phyloP scores from a whole-genome alignment of 2,797 vertebrate genomes.

The Peromyscus melanophrys region DNA sequence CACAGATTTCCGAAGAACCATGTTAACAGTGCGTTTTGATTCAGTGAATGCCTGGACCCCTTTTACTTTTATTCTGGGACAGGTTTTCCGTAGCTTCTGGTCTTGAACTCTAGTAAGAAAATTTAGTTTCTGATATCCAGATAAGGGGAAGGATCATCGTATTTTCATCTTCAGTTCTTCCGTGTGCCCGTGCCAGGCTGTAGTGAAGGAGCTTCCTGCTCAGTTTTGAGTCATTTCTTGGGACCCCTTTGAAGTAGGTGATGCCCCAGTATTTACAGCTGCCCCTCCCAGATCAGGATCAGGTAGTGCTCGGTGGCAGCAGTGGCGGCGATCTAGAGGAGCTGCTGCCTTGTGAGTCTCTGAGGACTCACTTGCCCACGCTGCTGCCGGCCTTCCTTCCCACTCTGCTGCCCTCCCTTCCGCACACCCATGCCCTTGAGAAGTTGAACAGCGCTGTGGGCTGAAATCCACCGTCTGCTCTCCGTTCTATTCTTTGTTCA shows the following conservation, averaged over 20 bases:
- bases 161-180: background rate
- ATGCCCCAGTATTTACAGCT: background rate
- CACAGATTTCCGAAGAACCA: background rate
- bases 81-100: conserved; percentile 52
- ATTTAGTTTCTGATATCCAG: background rate
- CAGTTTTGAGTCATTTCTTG: background rate
- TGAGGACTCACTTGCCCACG: background rate
- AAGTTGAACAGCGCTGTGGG: background rate
- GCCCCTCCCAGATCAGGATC: background rate
- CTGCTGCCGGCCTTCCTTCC: background rate
- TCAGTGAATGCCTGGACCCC: background rate
- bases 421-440: background rate
- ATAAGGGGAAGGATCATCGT: background rate
- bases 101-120: conserved; percentile 32
- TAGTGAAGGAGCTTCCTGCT: background rate
- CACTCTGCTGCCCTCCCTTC: background rate
- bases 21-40: background rate
- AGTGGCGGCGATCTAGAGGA: background rate
- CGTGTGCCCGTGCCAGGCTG: background rate
- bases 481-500: background rate
- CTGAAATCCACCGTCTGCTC: background rate
- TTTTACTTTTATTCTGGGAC: background rate
- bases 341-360: background rate
- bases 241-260: background rate
- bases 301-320: background rate